phyloP scores from a whole-genome alignment of 2,888 invertebrate species.

The Ligdia adustata region DNA sequence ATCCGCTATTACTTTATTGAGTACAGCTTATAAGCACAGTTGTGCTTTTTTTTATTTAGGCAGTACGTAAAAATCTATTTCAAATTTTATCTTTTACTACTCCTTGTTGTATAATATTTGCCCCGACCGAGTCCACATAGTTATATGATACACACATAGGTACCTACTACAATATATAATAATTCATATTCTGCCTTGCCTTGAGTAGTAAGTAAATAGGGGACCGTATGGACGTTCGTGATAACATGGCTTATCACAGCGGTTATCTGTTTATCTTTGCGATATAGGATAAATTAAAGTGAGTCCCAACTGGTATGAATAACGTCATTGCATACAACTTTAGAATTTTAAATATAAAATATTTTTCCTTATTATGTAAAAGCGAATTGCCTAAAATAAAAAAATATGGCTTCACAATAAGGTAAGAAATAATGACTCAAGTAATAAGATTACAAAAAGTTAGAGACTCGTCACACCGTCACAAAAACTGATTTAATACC shows the following conservation, averaged over 20 bases:
- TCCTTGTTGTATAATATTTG: neutral
- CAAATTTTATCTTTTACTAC: no score
- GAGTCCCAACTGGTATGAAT: conserved; percentile 24
- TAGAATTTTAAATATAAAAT: no score
- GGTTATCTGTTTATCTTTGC: conserved; percentile 54
- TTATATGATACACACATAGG: conserved; percentile 17
- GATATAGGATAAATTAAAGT: conserved; percentile 63
- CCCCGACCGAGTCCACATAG: neutral
- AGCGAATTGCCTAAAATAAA: no score
- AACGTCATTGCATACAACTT: conserved; percentile 10
- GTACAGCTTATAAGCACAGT: no score
- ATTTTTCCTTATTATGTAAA: no score
- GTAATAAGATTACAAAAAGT: no score
- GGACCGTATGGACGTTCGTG: conserved; percentile 47
- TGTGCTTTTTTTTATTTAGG: neutral
- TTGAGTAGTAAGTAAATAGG: conserved; percentile 45
- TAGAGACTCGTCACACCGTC: neutral
- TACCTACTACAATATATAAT: no score
- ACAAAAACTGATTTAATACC: conserved; percentile 3
- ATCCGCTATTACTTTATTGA: neutral
- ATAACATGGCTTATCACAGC: conserved; percentile 68
- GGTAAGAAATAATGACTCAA: no score
- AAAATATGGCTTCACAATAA: no score
- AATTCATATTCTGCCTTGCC: conserved; percentile 33
- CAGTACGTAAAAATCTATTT: no score